Base-by-base conservation (phyloP, 2,888 invertebrate genomes). In the Rhagonycha fulva region DNA sequence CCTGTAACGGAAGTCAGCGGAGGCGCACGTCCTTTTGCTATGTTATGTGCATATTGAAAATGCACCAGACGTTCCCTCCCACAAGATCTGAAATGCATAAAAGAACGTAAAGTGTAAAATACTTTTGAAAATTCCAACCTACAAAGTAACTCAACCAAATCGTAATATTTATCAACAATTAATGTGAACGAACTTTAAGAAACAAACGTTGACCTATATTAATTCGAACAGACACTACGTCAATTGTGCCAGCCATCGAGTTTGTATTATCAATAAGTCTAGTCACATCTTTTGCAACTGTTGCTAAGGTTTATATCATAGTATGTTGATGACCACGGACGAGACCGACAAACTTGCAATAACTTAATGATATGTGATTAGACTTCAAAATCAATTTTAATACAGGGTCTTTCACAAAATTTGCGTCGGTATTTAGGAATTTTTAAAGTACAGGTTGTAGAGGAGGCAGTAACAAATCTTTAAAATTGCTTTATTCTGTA, bases 1-100 rank as follows among this genome's bases (percentile, higher is more conserved):
- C 71, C 71, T 71, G 71, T 47, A 71, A 24, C 63, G 71, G 71
- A 71, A 71, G 71, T 71, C 47, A 4, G 14, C 32, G 60, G 66
- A 23, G 14, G 47, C 71, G 47, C 71, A 71, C 71, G 71, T 71
- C 47, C 71, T 71, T 71, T 71, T 47, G 47, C n/a, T 47, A 47
- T n/a, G 66, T 71, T 71, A 71, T 26, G 26, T 24, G 9, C 32
- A 47, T 28, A 71, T 71, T 67, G 28, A 71, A 71, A 63, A 71
- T 32, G 67, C 71, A 71, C 14, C 30, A 32, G 66, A 66, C 71
- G 71, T 66, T 71, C n/a, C 12, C 70, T 71, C n/a, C 12, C 70
- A 30, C 62, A 70, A 47, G 47, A 47, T 62, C 62, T 70, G 70
- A 28, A 62, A 14, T n/a, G 70, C 47, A 47, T 47, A 47, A 47